phyloP scores from a whole-genome alignment of 2,797 vertebrate genomes.

The Decapterus maruadsi region DNA sequence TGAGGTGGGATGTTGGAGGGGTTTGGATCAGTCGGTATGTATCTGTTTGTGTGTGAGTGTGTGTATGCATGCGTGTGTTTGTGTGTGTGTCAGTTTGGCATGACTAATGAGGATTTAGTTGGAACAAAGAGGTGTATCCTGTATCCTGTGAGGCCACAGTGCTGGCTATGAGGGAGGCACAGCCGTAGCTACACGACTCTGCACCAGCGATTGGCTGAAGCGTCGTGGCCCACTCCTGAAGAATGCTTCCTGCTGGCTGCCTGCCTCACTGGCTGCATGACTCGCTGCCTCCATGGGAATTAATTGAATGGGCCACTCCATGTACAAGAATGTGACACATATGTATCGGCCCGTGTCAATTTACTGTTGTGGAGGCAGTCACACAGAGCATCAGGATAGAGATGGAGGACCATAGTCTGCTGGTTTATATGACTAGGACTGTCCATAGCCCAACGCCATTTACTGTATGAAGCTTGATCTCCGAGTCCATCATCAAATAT shows the following conservation, averaged over 20 bases:
- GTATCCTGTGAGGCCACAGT: slow-evolving; percentile 19
- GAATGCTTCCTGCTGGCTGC: slow-evolving; percentile 56
- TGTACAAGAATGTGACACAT: slow-evolving; percentile 68
- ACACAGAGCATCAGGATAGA: slow-evolving; percentile 37
- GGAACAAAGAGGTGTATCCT: slow-evolving; percentile 65
- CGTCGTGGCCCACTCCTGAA: slow-evolving; percentile 46
- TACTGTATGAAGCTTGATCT: slow-evolving; percentile 1
- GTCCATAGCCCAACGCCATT: background rate
- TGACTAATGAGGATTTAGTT: slow-evolving; percentile 62
- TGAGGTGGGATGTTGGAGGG: slow-evolving; percentile 24
- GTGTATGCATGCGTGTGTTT: background rate
- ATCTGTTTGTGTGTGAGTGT: background rate
- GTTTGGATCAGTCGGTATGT: slow-evolving; percentile 9
- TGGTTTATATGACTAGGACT: slow-evolving; percentile 51
- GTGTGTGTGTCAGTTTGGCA: slow-evolving; percentile 53
- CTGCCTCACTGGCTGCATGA: slow-evolving; percentile 42
- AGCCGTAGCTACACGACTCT: slow-evolving; percentile 35
- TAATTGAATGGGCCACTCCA: slow-evolving; percentile 70
- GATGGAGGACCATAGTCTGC: slow-evolving; percentile 46
- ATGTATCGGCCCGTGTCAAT: slow-evolving; percentile 69
- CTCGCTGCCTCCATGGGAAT: slow-evolving; percentile 53
- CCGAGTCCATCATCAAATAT: background rate
- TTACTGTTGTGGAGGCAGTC: slow-evolving; percentile 51
- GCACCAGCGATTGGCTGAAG: slow-evolving; percentile 39
- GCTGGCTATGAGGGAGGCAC: slow-evolving; percentile 38